phyloP scores from a whole-genome alignment of 1,140 invertebrate species.

The Dendrolimus kikuchii region DNA sequence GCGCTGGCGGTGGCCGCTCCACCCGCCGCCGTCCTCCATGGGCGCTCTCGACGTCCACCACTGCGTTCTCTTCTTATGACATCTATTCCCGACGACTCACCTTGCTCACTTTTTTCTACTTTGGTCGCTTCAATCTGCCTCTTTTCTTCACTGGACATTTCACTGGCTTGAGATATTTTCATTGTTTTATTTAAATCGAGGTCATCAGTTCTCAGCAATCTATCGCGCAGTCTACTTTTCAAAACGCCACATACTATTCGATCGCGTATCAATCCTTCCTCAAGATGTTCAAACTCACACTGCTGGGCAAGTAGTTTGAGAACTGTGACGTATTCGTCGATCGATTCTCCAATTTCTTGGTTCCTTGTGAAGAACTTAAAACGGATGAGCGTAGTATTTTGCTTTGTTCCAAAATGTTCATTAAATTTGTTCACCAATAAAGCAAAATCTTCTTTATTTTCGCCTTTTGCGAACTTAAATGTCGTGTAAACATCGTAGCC shows the following conservation, averaged over 20 bases:
- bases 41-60: too few species aligned
- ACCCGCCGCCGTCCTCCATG: too few species aligned
- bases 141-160: conserved; percentile 4
- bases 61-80: too few species aligned
- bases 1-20: too few species aligned
- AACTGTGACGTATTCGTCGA: conserved; percentile 13
- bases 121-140: conserved; percentile 1
- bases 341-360: conserved; percentile 7
- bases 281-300: conserved; percentile 8
- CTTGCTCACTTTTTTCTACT: not conserved
- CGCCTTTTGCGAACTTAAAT: conserved; percentile 8
- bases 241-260: conserved; percentile 9
- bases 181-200: conserved; percentile 13
- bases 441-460: conserved; percentile 9
- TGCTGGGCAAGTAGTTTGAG: conserved; percentile 8
- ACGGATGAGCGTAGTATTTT: conserved; percentile 14
- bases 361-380: conserved; percentile 15
- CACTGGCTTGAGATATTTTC: conserved; percentile 17
- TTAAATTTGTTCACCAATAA: conserved; percentile 14
- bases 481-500: conserved; percentile 10
- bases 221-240: conserved; percentile 8
- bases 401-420: conserved; percentile 15
- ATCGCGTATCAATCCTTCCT: conserved; percentile 2
- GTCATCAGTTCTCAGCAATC: conserved; percentile 16
- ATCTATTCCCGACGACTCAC: conserved; percentile 1